Evolutionary conservation across 2,113 vertebrate genomes (phyloP).

Genomic region (Dromas ardeola): DNA sequence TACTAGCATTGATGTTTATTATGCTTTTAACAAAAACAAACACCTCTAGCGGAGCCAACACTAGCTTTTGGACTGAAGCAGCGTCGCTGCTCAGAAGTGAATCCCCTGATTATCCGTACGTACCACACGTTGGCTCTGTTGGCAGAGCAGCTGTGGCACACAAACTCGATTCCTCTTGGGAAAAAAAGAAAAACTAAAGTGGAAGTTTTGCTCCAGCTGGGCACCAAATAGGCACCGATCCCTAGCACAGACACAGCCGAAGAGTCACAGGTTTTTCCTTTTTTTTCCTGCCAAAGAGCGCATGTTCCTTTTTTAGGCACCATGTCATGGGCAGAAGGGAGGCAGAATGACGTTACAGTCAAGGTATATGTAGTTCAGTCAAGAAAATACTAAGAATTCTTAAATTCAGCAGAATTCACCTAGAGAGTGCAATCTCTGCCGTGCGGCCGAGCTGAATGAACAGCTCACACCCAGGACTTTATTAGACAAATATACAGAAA

Average conservation of each 20-base stretch:
- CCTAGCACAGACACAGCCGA: accelerated
- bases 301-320: neutral
- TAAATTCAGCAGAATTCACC: neutral
- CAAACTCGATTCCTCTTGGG: neutral
- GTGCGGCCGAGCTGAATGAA: neutral
- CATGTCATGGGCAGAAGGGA: neutral
- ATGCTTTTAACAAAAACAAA: neutral
- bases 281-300: neutral
- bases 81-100: neutral
- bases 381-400: neutral
- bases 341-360: neutral
- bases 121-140: neutral
- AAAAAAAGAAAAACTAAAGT: neutral
- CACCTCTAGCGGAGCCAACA: neutral
- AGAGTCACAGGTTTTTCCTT: neutral
- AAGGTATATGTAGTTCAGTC: neutral
- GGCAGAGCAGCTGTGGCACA: neutral
- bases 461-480: neutral
- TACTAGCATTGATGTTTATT: neutral
- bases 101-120: neutral
- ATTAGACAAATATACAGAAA: neutral
- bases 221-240: neutral
- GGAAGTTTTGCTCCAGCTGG: neutral
- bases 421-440: neutral
- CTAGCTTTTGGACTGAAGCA: neutral